A percentile compares a stretch with the other conserved stretches of the same genome.
Evolutionary conservation across 2,113 vertebrate genomes (phyloP).

Genomic region (Paramisgurnus dabryanus): DNA sequence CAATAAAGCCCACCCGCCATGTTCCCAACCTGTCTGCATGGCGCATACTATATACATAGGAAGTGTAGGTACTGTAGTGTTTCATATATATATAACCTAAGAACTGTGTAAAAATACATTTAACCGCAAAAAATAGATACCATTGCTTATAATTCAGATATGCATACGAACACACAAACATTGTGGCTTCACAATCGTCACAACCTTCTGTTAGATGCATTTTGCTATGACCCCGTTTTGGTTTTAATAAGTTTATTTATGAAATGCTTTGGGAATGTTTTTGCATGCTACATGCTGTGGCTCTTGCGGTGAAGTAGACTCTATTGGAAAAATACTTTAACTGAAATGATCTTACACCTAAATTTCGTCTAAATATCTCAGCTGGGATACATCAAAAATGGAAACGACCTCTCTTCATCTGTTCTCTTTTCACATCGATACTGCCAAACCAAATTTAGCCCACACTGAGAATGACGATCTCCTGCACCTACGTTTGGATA

Average conservation of each 20-base stretch:
- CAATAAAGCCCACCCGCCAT: too few relatives aligned
- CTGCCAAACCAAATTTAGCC: neutral
- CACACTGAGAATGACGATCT: neutral
- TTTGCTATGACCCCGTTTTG: too few relatives aligned
- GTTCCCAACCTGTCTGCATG: too few relatives aligned
- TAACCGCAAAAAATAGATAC: too few relatives aligned
- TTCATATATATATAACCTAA: too few relatives aligned
- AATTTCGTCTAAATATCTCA: neutral
- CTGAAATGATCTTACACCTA: slow-evolving; percentile 1
- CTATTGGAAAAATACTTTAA: neutral
- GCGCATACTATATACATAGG: too few relatives aligned
- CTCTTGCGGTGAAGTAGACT: neutral
- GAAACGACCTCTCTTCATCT: neutral
- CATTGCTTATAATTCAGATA: too few relatives aligned
- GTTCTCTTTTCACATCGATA: neutral
- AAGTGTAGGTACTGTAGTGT: too few relatives aligned
- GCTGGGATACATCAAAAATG: slow-evolving; percentile 1
- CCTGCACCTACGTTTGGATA: neutral
- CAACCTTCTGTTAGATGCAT: too few relatives aligned
- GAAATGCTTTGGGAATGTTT: neutral
- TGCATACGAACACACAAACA: too few relatives aligned
- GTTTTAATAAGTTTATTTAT: neutral
- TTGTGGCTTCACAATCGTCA: too few relatives aligned
- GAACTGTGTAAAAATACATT: too few relatives aligned
- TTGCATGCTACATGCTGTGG: neutral